These are phyloP conservation scores for Chrysina gloriosa DNA, from an alignment of 2,888 invertebrate genomes.

Conservation along the genomic window DNA sequence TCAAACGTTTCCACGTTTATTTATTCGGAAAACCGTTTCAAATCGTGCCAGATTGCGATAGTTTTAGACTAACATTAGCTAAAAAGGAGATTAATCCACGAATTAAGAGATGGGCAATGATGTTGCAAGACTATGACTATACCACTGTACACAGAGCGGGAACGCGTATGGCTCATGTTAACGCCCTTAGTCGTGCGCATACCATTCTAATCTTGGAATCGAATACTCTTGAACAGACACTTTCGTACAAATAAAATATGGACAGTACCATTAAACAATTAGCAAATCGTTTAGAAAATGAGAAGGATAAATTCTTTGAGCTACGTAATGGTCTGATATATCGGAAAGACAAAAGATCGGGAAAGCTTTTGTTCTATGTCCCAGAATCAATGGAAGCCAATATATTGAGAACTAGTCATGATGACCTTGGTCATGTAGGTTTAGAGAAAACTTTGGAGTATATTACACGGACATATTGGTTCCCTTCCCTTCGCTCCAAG, in stretches of 20 bases:
- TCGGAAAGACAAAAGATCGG: constrained; percentile 21
- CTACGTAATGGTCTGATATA: constrained; percentile 33
- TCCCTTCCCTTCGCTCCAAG: constrained; percentile 13
- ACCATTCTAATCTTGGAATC: constrained; percentile 18
- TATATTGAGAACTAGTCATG: constrained; percentile 14
- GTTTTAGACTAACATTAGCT: constrained; percentile 49
- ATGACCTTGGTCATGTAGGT: constrained; percentile 32
- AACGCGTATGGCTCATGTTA: constrained; percentile 26
- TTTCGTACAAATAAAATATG: constrained; percentile 23
- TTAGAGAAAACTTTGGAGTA: constrained; percentile 22
- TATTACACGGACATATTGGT: constrained; percentile 31
- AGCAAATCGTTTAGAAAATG: not conserved
- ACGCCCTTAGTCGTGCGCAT: constrained; percentile 26
- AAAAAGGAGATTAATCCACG: constrained; percentile 54
- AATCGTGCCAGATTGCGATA: constrained; percentile 51
- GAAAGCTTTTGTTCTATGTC: constrained; percentile 27
- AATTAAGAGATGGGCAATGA: constrained; percentile 51
- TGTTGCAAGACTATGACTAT: constrained; percentile 54
- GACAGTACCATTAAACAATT: not conserved
- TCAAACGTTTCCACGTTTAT: constrained; percentile 52
- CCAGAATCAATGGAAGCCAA: constrained; percentile 12
- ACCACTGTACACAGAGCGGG: constrained; percentile 51
- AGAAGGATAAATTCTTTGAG: constrained; percentile 13
- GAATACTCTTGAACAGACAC: constrained; percentile 15
- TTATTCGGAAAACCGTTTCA: constrained; percentile 52